Evolutionary conservation across 2,797 vertebrate genomes (phyloP).

Genomic region (Crocodylus rhombifer): DNA sequence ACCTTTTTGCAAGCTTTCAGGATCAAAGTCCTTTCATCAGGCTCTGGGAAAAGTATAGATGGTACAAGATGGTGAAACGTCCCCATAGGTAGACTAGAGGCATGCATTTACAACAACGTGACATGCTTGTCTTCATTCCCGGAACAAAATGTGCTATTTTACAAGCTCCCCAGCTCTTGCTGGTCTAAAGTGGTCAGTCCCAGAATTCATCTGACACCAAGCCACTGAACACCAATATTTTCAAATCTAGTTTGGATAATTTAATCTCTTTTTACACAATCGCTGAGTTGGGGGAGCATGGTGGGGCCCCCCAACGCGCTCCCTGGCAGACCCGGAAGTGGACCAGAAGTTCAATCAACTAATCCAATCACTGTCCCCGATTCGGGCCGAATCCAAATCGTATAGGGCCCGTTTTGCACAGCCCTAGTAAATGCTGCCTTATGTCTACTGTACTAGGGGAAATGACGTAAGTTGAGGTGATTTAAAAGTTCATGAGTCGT

Average conservation of each 20-base stretch:
- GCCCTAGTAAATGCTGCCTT: no score
- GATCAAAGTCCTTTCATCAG: no score
- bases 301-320: constrained; percentile 27
- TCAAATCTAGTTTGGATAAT: no score
- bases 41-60: no score
- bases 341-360: no score
- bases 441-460: background rate
- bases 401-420: no score
- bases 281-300: background rate
- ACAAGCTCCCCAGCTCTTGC: background rate
- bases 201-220: background rate
- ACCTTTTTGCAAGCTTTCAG: no score
- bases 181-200: background rate
- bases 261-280: no score
- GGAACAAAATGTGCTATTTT: background rate
- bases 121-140: background rate
- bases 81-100: background rate
- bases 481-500: background rate
- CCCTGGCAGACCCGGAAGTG: background rate
- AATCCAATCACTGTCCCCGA: no score
- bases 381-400: no score
- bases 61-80: no score
- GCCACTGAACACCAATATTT: background rate
- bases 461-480: background rate
- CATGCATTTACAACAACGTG: background rate